phyloP scores from a whole-genome alignment of 1,140 invertebrate species.

The Bombus haemorrhoidalis region DNA sequence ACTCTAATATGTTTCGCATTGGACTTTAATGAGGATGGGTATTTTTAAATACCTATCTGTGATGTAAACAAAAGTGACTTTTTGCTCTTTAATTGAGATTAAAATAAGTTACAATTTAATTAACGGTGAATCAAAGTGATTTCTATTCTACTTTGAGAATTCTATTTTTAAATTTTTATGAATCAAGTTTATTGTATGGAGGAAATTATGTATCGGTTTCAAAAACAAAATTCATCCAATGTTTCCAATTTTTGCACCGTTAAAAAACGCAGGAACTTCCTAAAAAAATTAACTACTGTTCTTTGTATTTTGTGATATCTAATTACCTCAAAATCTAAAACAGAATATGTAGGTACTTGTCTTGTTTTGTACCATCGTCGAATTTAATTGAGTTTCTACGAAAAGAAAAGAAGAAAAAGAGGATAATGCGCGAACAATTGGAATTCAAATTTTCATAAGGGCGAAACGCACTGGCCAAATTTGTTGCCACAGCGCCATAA shows the following conservation, averaged over 20 bases:
- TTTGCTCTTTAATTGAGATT: slow-evolving; percentile 4
- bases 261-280: slow-evolving; percentile 3
- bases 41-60: neutral
- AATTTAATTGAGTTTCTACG: slow-evolving; percentile 27
- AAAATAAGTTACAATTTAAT: slow-evolving; percentile 9
- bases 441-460: slow-evolving; percentile 25
- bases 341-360: slow-evolving; percentile 39
- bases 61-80: neutral
- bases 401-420: neutral
- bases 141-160: slow-evolving; percentile 18
- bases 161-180: slow-evolving; percentile 15
- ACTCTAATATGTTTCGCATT: slow-evolving; percentile 63
- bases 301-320: slow-evolving; percentile 62
- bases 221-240: neutral
- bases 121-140: slow-evolving; percentile 24
- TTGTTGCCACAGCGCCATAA: slow-evolving; percentile 37
- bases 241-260: slow-evolving; percentile 26
- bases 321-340: slow-evolving; percentile 35
- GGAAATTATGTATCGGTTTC: neutral
- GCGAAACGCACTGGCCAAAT: slow-evolving; percentile 55
- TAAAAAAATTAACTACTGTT: slow-evolving; percentile 30
- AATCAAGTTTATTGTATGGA: neutral
- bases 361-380: slow-evolving; percentile 29
- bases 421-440: slow-evolving; percentile 18
- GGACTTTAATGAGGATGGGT: slow-evolving; percentile 18